Base-by-base conservation (phyloP, 2,888 invertebrate species). In the Noctua fimbriata region DNA sequence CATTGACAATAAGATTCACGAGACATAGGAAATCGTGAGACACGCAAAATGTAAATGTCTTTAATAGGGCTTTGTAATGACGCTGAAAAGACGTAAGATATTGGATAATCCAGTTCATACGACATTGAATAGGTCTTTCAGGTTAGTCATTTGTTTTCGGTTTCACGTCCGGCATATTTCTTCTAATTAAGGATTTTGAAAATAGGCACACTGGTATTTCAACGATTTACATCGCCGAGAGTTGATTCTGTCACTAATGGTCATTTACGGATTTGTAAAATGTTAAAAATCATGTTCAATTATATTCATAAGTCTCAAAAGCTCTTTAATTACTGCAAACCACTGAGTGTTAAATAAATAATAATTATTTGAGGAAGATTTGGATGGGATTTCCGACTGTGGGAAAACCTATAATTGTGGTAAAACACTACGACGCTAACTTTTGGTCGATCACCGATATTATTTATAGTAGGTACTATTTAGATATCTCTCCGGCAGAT, bases 351-450 rank as follows among this genome's bases (percentile, higher is more conserved):
- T 77, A 36, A 76, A 73, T 67, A 73, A 78, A 85, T 65, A 83
- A 70, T 71, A n/a, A 72, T 55, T 76, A 52, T 76, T 69, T 70
- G 44, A 63, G 44, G 32, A 77, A 69, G 21, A 72, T 83, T 85
- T 85, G 16, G 69, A 69, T 72, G 88, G 87, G 67, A 87, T 81
- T 76, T 81, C 83, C 87, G 24, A 78, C 65, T 60, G 71, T 81
- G 85, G 89, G 73, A 83, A 87, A 89, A 84, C 84, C 79, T 65
- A 66, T 32, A 67, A 47, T 67, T 78, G 58, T 73, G 67, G 78
- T 73, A 76, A 82, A 82, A 78, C 70, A 77, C 28, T 65, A 36
- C 60, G 28, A 41, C 36, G 70, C 10, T 28, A 47, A 41, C 16
- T 69, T 71, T 77, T 69, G 82, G 14, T 41, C 10, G 52, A 32